Base-by-base conservation (phyloP, 1,140 invertebrate genomes). In the Wasmannia auropunctata region DNA sequence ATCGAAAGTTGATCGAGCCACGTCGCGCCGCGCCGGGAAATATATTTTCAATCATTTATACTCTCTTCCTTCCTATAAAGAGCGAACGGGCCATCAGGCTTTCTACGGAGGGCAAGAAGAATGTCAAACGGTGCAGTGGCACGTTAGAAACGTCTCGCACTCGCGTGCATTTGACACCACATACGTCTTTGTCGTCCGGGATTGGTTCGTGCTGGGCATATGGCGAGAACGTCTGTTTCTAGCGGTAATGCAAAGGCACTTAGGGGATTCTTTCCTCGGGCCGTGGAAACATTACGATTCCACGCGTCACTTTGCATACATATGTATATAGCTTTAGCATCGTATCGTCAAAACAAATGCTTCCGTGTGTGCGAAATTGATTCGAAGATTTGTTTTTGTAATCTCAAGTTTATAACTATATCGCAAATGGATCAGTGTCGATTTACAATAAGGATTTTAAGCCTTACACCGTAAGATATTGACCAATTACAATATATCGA, bases 131-230 rank as follows among this genome's bases (percentile, higher is more conserved):
- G 14, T 40, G 34, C 37, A 28, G 51, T 31, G 49, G 19, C 49
- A 34, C 51, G 28, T 81, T 70, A 72, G 65, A 56, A 81, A 83
- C 7, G 67, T 83, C 1, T 51, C 67, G 67, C 19, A 43, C 31
- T 81, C 34, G 49, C 28, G 46, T 86, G 85, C 58, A 76, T 87
- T 86, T 88, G 87, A 88, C 87, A 86, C 85, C 85, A 25, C 85
- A 88, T 88, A 88, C 67, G 40, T 81, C 72, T 87, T 83, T 83
- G 79, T 83, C 79, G 54, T 34, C 51, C 34, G 51, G 37, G 65
- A 81, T 81, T 81, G 67, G 37, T 72, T 72, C 51, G 49, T 81
- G 63, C 65, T 37, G 79, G 31, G 67, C 79, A 83, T 83, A 72
- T 81, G 79, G 79, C 67, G 51, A 43, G 79, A 83, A 58, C 51